These are phyloP conservation scores for Lycophotia porphyrea DNA, from an alignment of 2,888 invertebrate genomes.

Conservation along the genomic window DNA sequence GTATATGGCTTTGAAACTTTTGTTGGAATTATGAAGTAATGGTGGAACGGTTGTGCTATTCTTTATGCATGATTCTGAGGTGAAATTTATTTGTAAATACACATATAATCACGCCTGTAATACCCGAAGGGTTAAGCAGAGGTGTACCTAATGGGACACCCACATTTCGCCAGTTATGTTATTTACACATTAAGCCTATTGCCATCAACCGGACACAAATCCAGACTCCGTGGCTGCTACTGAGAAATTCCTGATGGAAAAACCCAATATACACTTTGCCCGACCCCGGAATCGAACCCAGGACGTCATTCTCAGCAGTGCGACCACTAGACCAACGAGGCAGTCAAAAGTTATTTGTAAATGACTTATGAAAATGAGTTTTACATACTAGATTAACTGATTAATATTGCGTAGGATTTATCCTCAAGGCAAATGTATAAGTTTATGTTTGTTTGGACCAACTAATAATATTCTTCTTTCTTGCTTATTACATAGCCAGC, in stretches of 20 bases:
- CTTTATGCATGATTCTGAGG: background rate
- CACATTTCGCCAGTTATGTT: too few relatives aligned
- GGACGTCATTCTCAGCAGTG: too few relatives aligned
- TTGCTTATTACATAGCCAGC: background rate
- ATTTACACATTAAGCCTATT: too few relatives aligned
- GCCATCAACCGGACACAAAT: too few relatives aligned
- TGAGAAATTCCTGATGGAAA: too few relatives aligned
- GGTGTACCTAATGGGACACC: too few relatives aligned
- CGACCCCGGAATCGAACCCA: too few relatives aligned
- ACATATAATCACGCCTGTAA: too few relatives aligned
- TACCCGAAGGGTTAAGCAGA: too few relatives aligned
- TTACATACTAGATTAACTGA: background rate
- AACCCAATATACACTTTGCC: too few relatives aligned
- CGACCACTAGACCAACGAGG: too few relatives aligned
- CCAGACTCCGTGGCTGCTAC: too few relatives aligned
- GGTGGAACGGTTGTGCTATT: background rate
- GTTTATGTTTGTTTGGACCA: background rate
- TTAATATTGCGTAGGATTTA: background rate
- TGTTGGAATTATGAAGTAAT: background rate
- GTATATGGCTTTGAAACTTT: constrained; percentile 5
- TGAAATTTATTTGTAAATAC: background rate
- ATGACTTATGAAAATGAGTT: background rate
- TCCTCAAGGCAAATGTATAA: background rate
- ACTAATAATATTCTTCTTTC: background rate
- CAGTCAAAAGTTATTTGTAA: background rate